Percentiles rank a stretch among this genome's conserved stretches.
phyloP scores from a whole-genome alignment of 2,888 invertebrate species.

The Julus scanicus region DNA sequence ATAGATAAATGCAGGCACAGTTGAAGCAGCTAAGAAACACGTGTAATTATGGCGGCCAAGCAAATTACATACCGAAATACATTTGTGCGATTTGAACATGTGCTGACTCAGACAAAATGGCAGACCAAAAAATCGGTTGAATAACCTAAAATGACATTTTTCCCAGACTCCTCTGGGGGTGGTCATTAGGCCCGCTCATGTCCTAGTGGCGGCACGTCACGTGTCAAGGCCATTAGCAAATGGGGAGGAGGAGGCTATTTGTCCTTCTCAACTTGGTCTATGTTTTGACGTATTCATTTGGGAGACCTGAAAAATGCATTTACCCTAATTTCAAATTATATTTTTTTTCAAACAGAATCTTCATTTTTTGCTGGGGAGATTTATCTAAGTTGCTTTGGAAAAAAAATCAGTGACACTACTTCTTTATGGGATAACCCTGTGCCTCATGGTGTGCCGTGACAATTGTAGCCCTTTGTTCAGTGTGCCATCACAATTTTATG shows the following conservation, averaged over 20 bases:
- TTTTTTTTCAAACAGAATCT: neutral
- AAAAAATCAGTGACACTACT: too few species aligned
- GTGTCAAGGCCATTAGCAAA: neutral
- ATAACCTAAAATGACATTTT: constrained; percentile 36
- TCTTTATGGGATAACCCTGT: too few species aligned
- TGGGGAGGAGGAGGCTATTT: neutral
- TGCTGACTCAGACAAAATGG: constrained; percentile 9
- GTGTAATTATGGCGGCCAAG: constrained; percentile 34
- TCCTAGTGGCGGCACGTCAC: neutral
- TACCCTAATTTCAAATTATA: constrained; percentile 7
- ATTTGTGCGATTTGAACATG: constrained; percentile 28
- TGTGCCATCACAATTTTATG: too few species aligned
- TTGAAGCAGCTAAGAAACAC: constrained; percentile 24
- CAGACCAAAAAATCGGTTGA: neutral
- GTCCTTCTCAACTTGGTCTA: neutral
- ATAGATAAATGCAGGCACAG: constrained; percentile 39
- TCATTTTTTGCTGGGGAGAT: too few species aligned
- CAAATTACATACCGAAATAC: constrained; percentile 30
- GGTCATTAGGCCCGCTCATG: constrained; percentile 21
- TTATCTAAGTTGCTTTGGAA: too few species aligned
- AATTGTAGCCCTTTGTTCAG: too few species aligned
- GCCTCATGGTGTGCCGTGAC: too few species aligned
- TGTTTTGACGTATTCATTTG: constrained; percentile 21
- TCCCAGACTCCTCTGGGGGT: constrained; percentile 11
- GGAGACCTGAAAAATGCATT: neutral